Evolutionary conservation across 2,113 vertebrate genomes (phyloP), one percentile per base, ranked within the genome.

Genomic region (Pimephales promelas): DNA sequence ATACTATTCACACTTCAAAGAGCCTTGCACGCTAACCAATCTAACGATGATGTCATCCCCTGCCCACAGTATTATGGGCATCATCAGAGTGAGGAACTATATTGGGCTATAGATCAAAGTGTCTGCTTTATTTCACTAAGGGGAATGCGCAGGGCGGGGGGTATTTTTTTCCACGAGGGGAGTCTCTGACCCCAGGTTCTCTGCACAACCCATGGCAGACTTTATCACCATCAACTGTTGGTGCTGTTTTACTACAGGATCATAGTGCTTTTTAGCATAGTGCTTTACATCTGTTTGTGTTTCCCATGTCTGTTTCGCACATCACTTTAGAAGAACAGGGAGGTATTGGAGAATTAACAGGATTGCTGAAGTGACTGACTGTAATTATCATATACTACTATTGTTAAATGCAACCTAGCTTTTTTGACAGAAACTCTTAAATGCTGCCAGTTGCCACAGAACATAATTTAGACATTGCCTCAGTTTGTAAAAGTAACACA

Each of bases 11-110:
- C 83, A 89, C 90, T 88, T 89, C 90, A 89, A 89, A 89, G 84
- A 83, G 9, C 59, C 82, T 40, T n/a, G 31, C 73, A 49, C 43
- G 45, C 77, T 83, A 70, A 56, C 62, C 47, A 70, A 70, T 81
- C 79, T 74, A 77, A 78, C 81, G 54, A 90, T 91, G 90, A 91
- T 90, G 90, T 91, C 89, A 91, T 90, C 83, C 83, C 59, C 71
- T 78, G 54, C 71, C 76, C 49, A 66, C 76, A 59, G 56, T 79
- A 73, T 77, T 71, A 81, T 24, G 75, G 68, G 54, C 77, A 83
- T 83, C 84, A 81, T 85, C 71, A 86, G 54, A 28, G 49, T 76
- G 84, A 81, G 85, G 68, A 40, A 74, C 76, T 26, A 66, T 79
- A 83, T 85, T 81, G 81, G 70, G 75, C 74, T 86, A 16, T 40